Percentiles rank a stretch among this genome's conserved stretches.
Conservation (phyloP, 2,888 invertebrate species). For the Sabatieria punctata region DNA sequence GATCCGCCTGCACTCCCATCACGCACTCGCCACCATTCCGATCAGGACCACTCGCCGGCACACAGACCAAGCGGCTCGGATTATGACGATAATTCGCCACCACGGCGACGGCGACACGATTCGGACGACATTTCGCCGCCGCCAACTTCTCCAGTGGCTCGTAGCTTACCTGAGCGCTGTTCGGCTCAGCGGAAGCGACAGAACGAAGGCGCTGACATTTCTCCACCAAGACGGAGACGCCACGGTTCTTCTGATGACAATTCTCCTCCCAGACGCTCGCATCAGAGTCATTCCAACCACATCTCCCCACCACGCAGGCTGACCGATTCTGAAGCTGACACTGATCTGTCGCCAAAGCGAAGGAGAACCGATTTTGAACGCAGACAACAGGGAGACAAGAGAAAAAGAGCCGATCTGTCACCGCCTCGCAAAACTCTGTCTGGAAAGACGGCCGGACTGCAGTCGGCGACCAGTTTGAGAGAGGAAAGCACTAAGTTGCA, state of each 20-base stretch:
- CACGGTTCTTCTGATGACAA: background rate
- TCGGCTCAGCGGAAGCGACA: background rate
- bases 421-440: slow-evolving; percentile 56
- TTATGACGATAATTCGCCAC: background rate
- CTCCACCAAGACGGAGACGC: background rate
- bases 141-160: background rate
- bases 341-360: too few relatives aligned
- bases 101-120: background rate
- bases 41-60: slow-evolving; percentile 2
- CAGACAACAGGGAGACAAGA: background rate
- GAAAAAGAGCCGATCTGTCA: too few relatives aligned
- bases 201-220: background rate
- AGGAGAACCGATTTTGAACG: too few relatives aligned
- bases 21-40: background rate
- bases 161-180: background rate
- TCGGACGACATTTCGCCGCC: background rate
- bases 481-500: slow-evolving; percentile 53
- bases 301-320: too few relatives aligned
- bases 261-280: background rate
- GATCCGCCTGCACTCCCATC: too few relatives aligned
- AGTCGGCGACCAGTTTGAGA: slow-evolving; percentile 54
- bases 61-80: background rate
- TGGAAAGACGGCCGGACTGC: slow-evolving; percentile 69
- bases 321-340: too few relatives aligned
- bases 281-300: too few relatives aligned